Conservation (phyloP, 2,113 vertebrate species). For the Blennius ocellaris region DNA sequence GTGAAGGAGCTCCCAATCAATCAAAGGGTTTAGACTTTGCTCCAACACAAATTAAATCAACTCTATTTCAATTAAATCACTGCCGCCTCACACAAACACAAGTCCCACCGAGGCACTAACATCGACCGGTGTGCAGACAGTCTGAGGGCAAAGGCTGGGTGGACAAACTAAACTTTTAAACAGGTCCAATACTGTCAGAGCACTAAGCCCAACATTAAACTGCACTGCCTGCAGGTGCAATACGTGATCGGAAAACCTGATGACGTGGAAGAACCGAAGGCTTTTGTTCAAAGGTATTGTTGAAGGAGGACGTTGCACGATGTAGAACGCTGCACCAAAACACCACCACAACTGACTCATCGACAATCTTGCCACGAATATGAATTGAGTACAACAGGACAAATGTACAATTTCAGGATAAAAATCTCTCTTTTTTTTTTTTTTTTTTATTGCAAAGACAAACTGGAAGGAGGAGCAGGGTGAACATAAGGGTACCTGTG, state of each 20-base stretch:
- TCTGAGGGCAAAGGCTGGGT: constrained; percentile 30
- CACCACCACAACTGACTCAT: not conserved
- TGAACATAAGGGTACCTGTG: not conserved
- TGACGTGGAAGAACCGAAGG: constrained; percentile 1
- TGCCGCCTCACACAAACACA: constrained; percentile 36
- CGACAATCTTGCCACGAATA: not conserved
- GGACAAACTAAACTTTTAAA: constrained; percentile 51
- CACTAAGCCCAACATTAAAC: constrained; percentile 20
- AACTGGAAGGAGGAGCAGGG: not conserved
- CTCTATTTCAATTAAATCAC: constrained; percentile 70
- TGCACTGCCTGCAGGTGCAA: constrained; percentile 13
- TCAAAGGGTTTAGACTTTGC: constrained; percentile 60
- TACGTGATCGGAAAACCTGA: constrained; percentile 21
- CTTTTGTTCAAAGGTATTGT: not conserved
- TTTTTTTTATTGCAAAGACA: not conserved
- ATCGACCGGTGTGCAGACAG: constrained; percentile 48
- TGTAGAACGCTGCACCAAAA: constrained; percentile 4
- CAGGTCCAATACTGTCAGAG: constrained; percentile 27
- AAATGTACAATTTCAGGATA: not conserved
- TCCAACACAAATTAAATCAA: constrained; percentile 73
- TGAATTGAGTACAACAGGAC: not conserved
- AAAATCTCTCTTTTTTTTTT: not conserved
- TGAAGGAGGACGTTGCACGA: constrained; percentile 5
- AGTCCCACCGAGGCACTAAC: constrained; percentile 43
- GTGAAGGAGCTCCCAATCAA: constrained; percentile 65